Evolutionary conservation across 2,113 vertebrate genomes (phyloP).

Genomic region (Otus sunia): DNA sequence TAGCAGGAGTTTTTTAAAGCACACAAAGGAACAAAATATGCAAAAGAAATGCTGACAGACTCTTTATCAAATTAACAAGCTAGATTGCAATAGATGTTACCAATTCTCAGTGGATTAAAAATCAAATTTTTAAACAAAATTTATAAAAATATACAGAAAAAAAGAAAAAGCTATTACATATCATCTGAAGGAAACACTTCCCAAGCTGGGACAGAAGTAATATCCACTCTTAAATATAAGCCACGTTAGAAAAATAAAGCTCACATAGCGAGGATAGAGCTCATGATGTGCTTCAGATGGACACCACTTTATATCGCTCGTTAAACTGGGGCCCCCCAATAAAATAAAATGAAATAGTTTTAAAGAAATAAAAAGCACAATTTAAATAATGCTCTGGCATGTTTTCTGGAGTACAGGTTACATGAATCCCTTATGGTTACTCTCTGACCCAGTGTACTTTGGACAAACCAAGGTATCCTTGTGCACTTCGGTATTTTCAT

Average conservation of each 20-base stretch:
- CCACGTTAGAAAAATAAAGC: too few species aligned
- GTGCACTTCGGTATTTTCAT: background rate
- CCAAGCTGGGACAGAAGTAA: background rate
- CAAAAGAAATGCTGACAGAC: background rate
- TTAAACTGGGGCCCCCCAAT: background rate
- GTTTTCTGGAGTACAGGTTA: background rate
- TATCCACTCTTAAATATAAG: background rate
- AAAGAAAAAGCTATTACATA: background rate
- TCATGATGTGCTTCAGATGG: background rate
- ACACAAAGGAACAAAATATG: background rate
- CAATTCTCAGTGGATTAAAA: background rate
- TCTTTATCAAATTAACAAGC: slow-evolving; percentile 2
- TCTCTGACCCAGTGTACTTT: background rate
- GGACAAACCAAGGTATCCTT: background rate
- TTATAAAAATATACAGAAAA: background rate
- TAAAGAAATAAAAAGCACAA: background rate
- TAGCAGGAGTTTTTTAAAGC: background rate
- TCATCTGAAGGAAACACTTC: background rate
- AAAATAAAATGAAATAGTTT: background rate
- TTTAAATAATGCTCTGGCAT: background rate
- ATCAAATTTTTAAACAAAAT: background rate
- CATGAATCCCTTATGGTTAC: background rate
- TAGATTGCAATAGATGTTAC: background rate
- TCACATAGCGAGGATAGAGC: background rate
- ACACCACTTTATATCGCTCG: background rate